Conservation (phyloP, 2,888 invertebrate genomes). For the Epinotia demarniana region DNA sequence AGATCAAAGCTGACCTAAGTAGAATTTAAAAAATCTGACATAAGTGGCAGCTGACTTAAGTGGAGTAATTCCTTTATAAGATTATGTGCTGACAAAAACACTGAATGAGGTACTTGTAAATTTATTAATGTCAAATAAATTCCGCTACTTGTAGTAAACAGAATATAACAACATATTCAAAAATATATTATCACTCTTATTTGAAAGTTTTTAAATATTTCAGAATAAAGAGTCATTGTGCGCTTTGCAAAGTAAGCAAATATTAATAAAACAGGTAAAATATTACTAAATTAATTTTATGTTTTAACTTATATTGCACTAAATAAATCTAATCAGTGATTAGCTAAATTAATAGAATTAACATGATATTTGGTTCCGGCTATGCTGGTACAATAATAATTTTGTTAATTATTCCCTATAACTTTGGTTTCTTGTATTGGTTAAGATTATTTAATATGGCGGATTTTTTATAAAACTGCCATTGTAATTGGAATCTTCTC, state of each 20-base stretch:
- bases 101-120: conserved; percentile 64
- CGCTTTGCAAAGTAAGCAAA: conserved; percentile 67
- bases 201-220: conserved; percentile 26
- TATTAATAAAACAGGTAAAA: conserved; percentile 50
- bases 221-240: conserved; percentile 32
- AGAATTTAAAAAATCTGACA: no score
- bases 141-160: conserved; percentile 72
- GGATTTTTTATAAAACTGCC: no score
- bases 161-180: conserved; percentile 63
- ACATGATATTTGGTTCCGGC: conserved; percentile 25
- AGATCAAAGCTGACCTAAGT: no score
- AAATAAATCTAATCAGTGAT: conserved; percentile 45
- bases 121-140: conserved; percentile 78
- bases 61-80: background rate
- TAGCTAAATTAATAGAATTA: conserved; percentile 37
- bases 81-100: conserved; percentile 48
- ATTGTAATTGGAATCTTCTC: no score
- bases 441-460: no score
- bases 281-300: conserved; percentile 45
- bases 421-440: background rate
- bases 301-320: conserved; percentile 44
- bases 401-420: conserved; percentile 18
- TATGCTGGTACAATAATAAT: conserved; percentile 6
- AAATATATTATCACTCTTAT: conserved; percentile 53
- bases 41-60: no score